Percentiles rank a stretch among this genome's conserved stretches.
phyloP scores from a whole-genome alignment of 2,113 vertebrate species.

The Callionymus lyra region DNA sequence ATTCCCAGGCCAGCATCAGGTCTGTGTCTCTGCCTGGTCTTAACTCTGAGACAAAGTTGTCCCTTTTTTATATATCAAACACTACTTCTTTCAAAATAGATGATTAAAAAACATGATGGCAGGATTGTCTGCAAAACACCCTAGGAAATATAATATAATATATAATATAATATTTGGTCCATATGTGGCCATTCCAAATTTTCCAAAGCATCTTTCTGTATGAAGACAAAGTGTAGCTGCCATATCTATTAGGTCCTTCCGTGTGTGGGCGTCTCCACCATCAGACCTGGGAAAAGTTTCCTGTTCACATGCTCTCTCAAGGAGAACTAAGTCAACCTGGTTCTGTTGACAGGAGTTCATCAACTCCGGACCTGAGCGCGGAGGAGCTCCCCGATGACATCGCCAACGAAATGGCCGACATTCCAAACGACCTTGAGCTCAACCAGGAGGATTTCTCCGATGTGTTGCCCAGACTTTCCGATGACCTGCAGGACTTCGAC shows the following conservation, averaged over 20 bases:
- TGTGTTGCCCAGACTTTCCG: conserved; percentile 87
- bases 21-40: conserved; percentile 41
- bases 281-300: too few species aligned
- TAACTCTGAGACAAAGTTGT: too few species aligned
- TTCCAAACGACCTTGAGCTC: conserved; percentile 96
- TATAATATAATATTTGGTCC: too few species aligned
- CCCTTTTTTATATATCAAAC: too few species aligned
- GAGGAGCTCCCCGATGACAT: conserved; percentile 97
- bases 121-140: background rate
- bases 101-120: background rate
- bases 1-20: conserved; percentile 83
- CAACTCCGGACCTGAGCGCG: conserved; percentile 90
- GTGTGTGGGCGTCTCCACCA: too few species aligned
- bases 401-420: conserved; percentile 96
- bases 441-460: conserved; percentile 99
- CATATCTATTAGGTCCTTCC: too few species aligned
- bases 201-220: too few species aligned
- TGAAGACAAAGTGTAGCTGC: too few species aligned
- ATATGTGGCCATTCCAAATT: too few species aligned
- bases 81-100: background rate
- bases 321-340: background rate
- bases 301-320: background rate
- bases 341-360: conserved; percentile 74
- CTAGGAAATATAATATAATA: background rate
- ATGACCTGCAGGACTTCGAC: conserved; percentile 97